phyloP scores from a whole-genome alignment of 2,113 vertebrate species.

The Tautogolabrus adspersus region DNA sequence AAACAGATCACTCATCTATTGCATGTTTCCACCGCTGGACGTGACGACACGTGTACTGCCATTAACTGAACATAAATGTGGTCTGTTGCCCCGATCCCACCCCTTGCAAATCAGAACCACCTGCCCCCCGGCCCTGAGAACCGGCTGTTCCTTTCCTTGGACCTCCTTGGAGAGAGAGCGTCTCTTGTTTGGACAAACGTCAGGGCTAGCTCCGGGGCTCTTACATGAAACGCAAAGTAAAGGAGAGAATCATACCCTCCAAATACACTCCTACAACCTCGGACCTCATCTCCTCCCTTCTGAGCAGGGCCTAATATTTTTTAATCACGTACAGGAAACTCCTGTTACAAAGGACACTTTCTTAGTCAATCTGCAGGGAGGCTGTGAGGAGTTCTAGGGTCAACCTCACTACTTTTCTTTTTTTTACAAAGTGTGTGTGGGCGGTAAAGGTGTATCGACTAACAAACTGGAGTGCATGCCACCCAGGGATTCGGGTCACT shows the following conservation, averaged over 20 bases:
- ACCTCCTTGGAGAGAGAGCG: conserved; percentile 69
- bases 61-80: conserved; percentile 79
- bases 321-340: conserved; percentile 83
- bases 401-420: conserved; percentile 29
- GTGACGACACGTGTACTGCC: conserved; percentile 74
- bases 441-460: conserved; percentile 63
- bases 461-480: conserved; percentile 59
- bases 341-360: conserved; percentile 82
- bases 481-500: conserved; percentile 63
- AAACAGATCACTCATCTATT: conserved; percentile 73
- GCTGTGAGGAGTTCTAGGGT: conserved; percentile 55
- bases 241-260: conserved; percentile 64
- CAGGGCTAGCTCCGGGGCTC: conserved; percentile 60
- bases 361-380: conserved; percentile 69
- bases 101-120: conserved; percentile 79
- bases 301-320: conserved; percentile 74
- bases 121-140: conserved; percentile 74
- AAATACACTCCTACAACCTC: conserved; percentile 56
- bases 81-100: conserved; percentile 32
- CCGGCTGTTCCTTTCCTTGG: conserved; percentile 55
- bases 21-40: conserved; percentile 73
- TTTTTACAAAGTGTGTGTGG: conserved; percentile 61
- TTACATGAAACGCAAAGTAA: conserved; percentile 66
- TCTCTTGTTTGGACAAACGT: conserved; percentile 76
- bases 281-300: conserved; percentile 58